phyloP scores from a whole-genome alignment of 1,140 invertebrate genomes.

The Vollenhovia emeryi region DNA sequence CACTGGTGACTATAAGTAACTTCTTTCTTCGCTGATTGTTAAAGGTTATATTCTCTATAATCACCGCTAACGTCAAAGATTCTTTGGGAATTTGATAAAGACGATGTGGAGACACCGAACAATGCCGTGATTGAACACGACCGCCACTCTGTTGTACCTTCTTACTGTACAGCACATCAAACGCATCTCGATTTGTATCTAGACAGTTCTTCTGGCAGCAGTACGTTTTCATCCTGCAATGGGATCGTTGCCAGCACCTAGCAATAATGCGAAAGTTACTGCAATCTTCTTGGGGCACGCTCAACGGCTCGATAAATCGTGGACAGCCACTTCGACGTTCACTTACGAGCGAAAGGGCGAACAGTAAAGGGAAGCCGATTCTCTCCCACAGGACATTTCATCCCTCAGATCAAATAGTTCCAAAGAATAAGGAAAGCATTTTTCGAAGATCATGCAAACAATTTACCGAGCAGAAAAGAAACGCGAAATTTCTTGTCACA shows the following conservation, averaged over 20 bases:
- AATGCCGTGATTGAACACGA: background rate
- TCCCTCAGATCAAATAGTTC: conserved; percentile 41
- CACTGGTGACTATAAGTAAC: too few species aligned
- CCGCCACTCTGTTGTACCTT: background rate
- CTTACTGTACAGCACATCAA: conserved; percentile 40
- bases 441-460: conserved; percentile 30
- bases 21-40: too few species aligned
- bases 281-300: conserved; percentile 63
- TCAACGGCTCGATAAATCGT: conserved; percentile 66
- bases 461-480: background rate
- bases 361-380: conserved; percentile 53
- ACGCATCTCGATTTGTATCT: conserved; percentile 46
- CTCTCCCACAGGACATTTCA: conserved; percentile 60
- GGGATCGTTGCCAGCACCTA: conserved; percentile 63
- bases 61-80: background rate
- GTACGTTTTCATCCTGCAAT: conserved; percentile 54
- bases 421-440: conserved; percentile 14
- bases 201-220: conserved; percentile 39
- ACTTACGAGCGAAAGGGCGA: conserved; percentile 51
- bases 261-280: conserved; percentile 73
- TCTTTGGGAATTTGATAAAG: background rate
- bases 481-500: conserved; percentile 11
- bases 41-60: background rate
- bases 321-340: conserved; percentile 55
- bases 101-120: background rate